phyloP scores from a whole-genome alignment of 2,797 vertebrate species.

The Onychomys arenicola region DNA sequence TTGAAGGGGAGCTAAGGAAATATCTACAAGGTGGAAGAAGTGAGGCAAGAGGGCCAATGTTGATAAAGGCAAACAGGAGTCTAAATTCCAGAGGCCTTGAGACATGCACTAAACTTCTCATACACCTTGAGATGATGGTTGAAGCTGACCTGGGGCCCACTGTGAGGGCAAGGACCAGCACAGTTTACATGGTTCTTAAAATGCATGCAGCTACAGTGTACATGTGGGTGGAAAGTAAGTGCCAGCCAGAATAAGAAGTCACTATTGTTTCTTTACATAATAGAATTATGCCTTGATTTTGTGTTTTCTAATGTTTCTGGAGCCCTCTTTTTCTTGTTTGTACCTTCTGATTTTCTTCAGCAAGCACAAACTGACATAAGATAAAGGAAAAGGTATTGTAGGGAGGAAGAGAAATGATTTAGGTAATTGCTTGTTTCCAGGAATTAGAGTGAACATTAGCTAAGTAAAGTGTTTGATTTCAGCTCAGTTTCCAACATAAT shows the following conservation, averaged over 20 bases:
- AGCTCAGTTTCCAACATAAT: conserved; percentile 47
- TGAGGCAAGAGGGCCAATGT: background rate
- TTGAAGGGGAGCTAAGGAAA: background rate
- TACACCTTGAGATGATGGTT: background rate
- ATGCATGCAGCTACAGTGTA: background rate
- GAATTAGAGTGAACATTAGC: conserved; percentile 57
- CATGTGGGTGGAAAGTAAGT: background rate
- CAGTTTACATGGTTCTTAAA: background rate
- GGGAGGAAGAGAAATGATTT: conserved; percentile 39
- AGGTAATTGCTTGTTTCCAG: conserved; percentile 55
- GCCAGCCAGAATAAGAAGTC: background rate
- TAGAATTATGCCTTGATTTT: background rate
- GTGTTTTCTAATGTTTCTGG: conserved; percentile 44
- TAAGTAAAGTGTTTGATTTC: conserved; percentile 62
- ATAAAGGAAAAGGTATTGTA: conserved; percentile 22
- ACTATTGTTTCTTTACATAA: background rate
- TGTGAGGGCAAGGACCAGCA: background rate
- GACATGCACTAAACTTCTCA: background rate
- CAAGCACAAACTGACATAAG: conserved; percentile 25
- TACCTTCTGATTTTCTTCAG: conserved; percentile 46
- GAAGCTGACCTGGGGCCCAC: background rate
- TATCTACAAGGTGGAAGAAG: background rate
- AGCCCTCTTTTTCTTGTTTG: background rate
- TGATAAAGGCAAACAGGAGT: background rate
- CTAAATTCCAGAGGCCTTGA: background rate